Evolutionary conservation across 1,140 invertebrate genomes (phyloP), one percentile per base, ranked within the genome.

Genomic region (Homalodisca vitripennis): DNA sequence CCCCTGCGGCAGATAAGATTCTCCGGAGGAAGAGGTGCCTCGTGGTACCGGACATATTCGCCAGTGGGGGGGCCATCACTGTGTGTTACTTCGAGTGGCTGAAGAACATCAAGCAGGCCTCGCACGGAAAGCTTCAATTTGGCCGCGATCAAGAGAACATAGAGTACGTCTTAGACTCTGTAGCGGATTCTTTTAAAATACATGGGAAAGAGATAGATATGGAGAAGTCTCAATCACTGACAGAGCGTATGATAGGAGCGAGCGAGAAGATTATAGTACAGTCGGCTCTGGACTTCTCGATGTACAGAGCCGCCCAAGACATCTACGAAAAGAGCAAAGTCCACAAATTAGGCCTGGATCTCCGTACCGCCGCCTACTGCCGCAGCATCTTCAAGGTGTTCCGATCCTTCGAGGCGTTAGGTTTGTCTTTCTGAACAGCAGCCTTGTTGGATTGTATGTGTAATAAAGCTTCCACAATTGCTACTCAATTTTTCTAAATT

Each of bases 1-100:
- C 98, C 1, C 95, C 96, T 1, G 96, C 94, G 31, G 98, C 96
- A 20, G 97, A 99, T 79, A 90, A 94, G 77, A 97, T 99, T 78
- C 86, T 99, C 6, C 88, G 96, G 69, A 91, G 97, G 51, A 91
- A 91, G 76, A 98, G 98, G 79, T 90, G 98, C 74, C 86, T 99
- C 20, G 93, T 99, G 66, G 97, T 99, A 78, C 98, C 98, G 29
- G 98, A 99, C 51, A 71, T 77, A 26, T 77, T 75, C 65, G 73
- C 74, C 12, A 77, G 76, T 66, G 76, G 75, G 69, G 76, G 76
- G 68, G 92, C 93, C 95, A 98, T 99, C 3, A 99, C 97, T 0
- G 93, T 95, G 1, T 95, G 93, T 6, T 97, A 94, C 79, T 95
- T 97, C 79, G 95, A 97, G 77, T 95, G 91, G 88, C 80, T 97